Evolutionary conservation across 1,140 invertebrate species (phyloP).

Genomic region (Physella acuta): DNA sequence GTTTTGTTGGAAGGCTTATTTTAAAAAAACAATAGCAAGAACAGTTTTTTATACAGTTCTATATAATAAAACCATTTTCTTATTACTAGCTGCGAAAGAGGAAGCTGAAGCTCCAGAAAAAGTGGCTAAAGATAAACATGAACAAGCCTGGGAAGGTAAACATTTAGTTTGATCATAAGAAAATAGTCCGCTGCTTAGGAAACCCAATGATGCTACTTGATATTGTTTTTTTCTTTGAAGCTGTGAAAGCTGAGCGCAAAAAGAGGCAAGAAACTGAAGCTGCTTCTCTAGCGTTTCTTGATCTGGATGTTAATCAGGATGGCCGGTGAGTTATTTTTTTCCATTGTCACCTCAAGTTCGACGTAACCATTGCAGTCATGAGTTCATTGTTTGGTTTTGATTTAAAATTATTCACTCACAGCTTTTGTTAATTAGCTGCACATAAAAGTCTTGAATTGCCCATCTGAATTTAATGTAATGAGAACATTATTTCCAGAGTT

Average conservation of each 20-base stretch:
- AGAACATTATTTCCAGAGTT: slow-evolving; percentile 69
- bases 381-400: too few species aligned
- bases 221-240: slow-evolving; percentile 37
- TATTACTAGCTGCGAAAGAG: slow-evolving; percentile 45
- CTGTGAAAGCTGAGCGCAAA: slow-evolving; percentile 39
- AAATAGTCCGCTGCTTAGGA: neutral
- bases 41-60: neutral
- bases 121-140: slow-evolving; percentile 55
- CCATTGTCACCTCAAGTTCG: too few species aligned
- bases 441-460: too few species aligned
- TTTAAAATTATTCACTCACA: too few species aligned
- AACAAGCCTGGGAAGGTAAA: slow-evolving; percentile 55
- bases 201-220: slow-evolving; percentile 10
- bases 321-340: slow-evolving; percentile 45
- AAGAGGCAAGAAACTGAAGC: slow-evolving; percentile 70
- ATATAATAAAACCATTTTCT: neutral
- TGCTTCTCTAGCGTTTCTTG: slow-evolving; percentile 61
- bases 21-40: slow-evolving; percentile 2
- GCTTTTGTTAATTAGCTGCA: too few species aligned
- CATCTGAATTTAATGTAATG: too few species aligned
- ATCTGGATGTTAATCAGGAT: slow-evolving; percentile 57
- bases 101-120: slow-evolving; percentile 56
- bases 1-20: too few species aligned
- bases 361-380: too few species aligned
- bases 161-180: neutral